Base-by-base conservation (phyloP, 2,113 vertebrate species). In the Neodon shergylaensis region DNA sequence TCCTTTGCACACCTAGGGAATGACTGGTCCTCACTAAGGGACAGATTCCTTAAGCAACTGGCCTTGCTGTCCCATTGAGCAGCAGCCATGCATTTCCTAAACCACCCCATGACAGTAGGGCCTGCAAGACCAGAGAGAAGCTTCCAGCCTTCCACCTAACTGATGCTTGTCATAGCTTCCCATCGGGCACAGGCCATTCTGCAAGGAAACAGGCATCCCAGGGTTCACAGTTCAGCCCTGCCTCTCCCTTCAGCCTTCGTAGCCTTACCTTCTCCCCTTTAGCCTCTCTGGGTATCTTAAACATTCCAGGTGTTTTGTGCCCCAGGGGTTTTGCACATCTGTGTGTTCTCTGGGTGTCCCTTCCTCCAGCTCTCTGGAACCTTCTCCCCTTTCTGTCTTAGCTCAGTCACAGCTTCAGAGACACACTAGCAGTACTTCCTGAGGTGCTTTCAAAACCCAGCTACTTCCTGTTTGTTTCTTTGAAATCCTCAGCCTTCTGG, bases 141-240 rank as follows among this genome's bases (percentile, higher is more conserved):
- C 7, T 42, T 44, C 7, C 66, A 72, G 1, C 7, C 11, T 36
- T 44, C 4, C 2, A 42, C 44, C 54, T n/a, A 74, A 31, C 47
- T 28, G 21, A 70, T 63, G 24, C 12, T 13, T 73, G 2, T 0
- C 12, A 11, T 2, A 24, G 13, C 24, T 54, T 72, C 52, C 52
- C 5, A 0, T 22, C 47, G 44, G 58, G 22, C 42, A 10, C 0
- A 6, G 81, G 73, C 42, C 74, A 47, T 8, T 44, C 24, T 31
- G 26, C 26, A 16, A 16, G 24, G 26, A 47, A 47, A 28, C 26
- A 36, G 33, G 33, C 31, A 36, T 26, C 73, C 26, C 72, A 84
- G 39, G 13, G 12, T 42, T 28, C 2, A 2, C 2, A 0, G 33
- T 47, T 78, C 61, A 66, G 19, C 16, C 17, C 19, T 13, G 1